Base-by-base conservation (phyloP, 2,888 invertebrate species). In the Scaptomyza polygonia region DNA sequence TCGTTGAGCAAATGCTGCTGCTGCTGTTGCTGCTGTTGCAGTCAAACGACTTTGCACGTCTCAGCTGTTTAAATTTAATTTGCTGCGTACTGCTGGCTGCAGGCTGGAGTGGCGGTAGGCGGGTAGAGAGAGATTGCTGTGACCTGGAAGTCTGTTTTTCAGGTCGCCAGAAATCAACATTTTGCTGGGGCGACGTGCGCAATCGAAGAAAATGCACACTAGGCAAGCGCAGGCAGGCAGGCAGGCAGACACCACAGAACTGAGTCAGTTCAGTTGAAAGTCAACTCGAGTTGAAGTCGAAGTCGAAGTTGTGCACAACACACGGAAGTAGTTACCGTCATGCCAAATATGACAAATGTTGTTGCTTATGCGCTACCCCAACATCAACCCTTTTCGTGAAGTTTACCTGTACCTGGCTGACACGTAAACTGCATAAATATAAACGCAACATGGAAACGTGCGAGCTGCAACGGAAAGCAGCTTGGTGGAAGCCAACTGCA, bases 291-390 rank as follows among this genome's bases (percentile, higher is more conserved):
- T 47, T 12, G 47, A 29, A 48, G 48, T 49, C 27, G 57, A 16
- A 36, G 36, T 36, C 36, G 59, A 25, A 34, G 59, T 42, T 61
- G 58, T 44, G 45, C 59, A 67, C 67, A 79, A 69, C 77, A 73
- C 76, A 82, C 83, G 86, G 84, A 84, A 84, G 82, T 86, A 77
- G 86, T 86, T 86, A 86, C 80, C 87, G 70, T 78, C 82, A 78
- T 76, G 76, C 82, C 85, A 86, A 79, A 84, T 84, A 86, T 84
- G 84, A 84, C 84, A 86, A 85, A 84, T 84, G 86, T 72, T 69
- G 65, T 64, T 64, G 54, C 42, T 48, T 66, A 34, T 62, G 45
- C 45, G 18, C 32, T 25, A n/a, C 5, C 2, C 3, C 7, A n/a
- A n/a, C n/a, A n/a, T n/a, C 39, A 39, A 39, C 16, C 39, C 30